Conservation (phyloP, 2,113 vertebrate genomes). For the Maccullochella peelii region DNA sequence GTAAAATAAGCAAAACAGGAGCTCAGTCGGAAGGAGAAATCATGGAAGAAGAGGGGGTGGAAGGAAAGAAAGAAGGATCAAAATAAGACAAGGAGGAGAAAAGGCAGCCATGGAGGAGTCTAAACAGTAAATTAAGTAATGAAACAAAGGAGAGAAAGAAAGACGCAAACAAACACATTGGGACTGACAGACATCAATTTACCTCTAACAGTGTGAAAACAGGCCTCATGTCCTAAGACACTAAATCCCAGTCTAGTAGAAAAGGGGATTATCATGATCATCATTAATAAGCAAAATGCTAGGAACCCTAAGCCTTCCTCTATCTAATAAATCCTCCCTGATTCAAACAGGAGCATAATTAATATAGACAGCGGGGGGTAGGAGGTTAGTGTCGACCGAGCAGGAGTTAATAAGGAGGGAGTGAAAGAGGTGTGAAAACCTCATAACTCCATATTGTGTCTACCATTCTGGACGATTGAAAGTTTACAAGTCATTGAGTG, state of each 20-base stretch:
- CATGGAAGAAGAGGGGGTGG: background rate
- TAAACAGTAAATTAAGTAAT: background rate
- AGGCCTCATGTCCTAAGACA: conserved; percentile 44
- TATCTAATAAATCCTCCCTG: conserved; percentile 80
- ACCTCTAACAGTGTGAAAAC: conserved; percentile 23
- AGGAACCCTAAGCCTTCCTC: conserved; percentile 71
- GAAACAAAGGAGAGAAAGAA: conserved; percentile 2
- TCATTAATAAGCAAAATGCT: conserved; percentile 79
- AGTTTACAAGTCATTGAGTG: background rate
- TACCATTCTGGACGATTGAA: conserved; percentile 3
- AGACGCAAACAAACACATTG: background rate
- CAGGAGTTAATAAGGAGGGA: conserved; percentile 62
- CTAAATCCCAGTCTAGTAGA: conserved; percentile 65
- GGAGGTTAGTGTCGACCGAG: conserved; percentile 59
- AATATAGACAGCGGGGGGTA: conserved; percentile 68
- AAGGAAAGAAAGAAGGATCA: background rate
- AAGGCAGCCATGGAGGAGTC: conserved; percentile 1
- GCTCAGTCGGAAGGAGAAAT: background rate
- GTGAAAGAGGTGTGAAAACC: conserved; percentile 52
- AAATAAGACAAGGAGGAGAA: background rate
- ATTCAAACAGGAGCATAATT: conserved; percentile 79
- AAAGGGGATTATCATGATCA: conserved; percentile 79
- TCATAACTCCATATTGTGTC: conserved; percentile 14
- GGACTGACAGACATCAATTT: conserved; percentile 37
- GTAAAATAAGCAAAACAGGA: background rate